Evolutionary conservation across 2,797 vertebrate species (phyloP), one percentile per base, ranked within the genome.

Genomic region (Tamandua tetradactyla): DNA sequence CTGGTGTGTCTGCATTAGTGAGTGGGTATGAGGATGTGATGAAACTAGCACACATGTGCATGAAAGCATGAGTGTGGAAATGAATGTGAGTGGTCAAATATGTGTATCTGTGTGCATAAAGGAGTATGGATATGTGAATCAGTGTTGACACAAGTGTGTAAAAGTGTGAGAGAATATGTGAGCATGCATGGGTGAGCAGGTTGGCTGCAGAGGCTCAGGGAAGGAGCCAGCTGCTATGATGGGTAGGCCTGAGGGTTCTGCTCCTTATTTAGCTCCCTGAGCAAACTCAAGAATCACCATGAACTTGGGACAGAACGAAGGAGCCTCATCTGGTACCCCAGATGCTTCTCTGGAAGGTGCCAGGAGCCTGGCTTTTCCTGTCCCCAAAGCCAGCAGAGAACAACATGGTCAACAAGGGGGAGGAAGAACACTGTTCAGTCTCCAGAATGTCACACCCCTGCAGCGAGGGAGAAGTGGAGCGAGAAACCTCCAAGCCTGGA

Each of bases 281-380:
- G 59, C 32, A 42, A 15, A 81, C 35, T 62, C 75, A 68, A 86
- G 82, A 96, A 89, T 49, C 32, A 66, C 13, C 30, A 20, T 11
- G 59, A 66, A 74, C 27, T 27, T 61, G 59, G 66, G 37, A 30
- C 1, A 7, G 13, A 32, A 88, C 42, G 64, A 59, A 69, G 76
- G 27, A 37, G 22, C 44, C 74, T 84, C 47, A 75, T 35, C n/a
- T 75, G 12, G 25, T 92, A 72, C 9, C 72, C 40, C 47, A 44
- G 18, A 55, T n/a, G 42, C 66, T 87, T 68, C 57, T 92, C 78
- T 86, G 59, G 47, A 93, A 94, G 32, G 40, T 66, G 52, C 30
- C 18, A 90, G 82, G 52, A 37, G 18, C n/a, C 49, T 83, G 62
- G 74, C 32, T 94, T 84, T 92, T 78, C 61, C 52, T 59, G 44